Percentiles rank a stretch among this genome's conserved stretches.
phyloP scores from a whole-genome alignment of 2,113 vertebrate species.

The Actenoides hombroni region DNA sequence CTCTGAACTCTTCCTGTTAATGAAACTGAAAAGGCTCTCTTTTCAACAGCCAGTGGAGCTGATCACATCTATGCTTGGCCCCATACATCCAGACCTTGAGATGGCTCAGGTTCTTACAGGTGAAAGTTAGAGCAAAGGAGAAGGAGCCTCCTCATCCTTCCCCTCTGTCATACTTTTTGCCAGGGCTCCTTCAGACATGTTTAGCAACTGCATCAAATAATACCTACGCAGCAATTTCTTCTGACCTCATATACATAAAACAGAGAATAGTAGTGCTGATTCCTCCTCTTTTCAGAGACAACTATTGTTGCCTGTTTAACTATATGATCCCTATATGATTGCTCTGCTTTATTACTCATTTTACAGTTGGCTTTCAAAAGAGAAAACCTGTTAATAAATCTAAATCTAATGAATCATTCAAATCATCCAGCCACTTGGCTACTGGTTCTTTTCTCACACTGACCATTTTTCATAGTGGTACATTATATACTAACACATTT shows the following conservation, averaged over 20 bases:
- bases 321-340: neutral
- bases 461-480: neutral
- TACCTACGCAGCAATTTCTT: neutral
- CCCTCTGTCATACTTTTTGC: neutral
- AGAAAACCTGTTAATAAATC: neutral
- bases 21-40: neutral
- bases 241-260: neutral
- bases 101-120: neutral
- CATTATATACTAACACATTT: neutral
- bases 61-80: neutral
- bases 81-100: neutral
- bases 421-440: neutral
- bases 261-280: neutral
- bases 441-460: neutral
- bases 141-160: neutral
- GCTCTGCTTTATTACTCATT: neutral
- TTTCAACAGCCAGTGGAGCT: neutral
- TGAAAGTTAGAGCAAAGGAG: neutral
- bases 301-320: neutral
- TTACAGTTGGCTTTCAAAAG: neutral
- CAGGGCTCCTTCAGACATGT: neutral
- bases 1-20: neutral
- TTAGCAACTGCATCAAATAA: neutral
- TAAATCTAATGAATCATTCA: constrained; percentile 6
- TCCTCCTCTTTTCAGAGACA: neutral